Percentiles rank a stretch among this genome's conserved stretches.
These are phyloP conservation scores for Chaenocephalus aceratus DNA, from an alignment of 2,113 vertebrate genomes.

Conservation along the genomic window DNA sequence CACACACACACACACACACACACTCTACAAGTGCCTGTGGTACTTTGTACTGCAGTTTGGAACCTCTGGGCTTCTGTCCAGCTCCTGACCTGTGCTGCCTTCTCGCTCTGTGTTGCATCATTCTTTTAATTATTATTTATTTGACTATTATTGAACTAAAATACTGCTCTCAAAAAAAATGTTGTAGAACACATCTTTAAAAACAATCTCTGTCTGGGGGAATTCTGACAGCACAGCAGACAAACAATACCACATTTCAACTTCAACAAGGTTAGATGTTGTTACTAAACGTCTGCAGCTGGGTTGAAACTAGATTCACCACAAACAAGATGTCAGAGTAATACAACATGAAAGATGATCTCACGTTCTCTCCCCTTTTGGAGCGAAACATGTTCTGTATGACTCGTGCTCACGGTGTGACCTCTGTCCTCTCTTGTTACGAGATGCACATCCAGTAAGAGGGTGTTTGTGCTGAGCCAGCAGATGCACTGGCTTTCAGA, in stretches of 20 bases:
- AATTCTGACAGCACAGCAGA: too few relatives aligned
- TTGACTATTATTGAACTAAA: not conserved
- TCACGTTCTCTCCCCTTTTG: not conserved
- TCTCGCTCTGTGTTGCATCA: not conserved
- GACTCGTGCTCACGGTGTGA: not conserved
- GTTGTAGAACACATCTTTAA: not conserved
- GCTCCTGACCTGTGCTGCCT: not conserved
- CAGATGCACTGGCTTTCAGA: conserved; percentile 18
- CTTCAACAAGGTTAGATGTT: too few relatives aligned
- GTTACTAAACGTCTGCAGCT: too few relatives aligned
- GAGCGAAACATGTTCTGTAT: not conserved
- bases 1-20: too few relatives aligned
- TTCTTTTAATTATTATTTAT: not conserved
- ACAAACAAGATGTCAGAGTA: not conserved
- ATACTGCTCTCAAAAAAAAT: not conserved
- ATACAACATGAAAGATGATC: not conserved
- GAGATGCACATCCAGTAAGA: conserved; percentile 24
- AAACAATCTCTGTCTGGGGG: too few relatives aligned
- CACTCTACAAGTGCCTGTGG: too few relatives aligned
- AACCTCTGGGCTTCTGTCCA: not conserved
- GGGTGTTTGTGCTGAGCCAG: conserved; percentile 26
- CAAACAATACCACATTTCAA: too few relatives aligned
- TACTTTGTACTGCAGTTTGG: not conserved
- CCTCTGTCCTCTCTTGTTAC: conserved; percentile 32
- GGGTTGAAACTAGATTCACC: not conserved